Evolutionary conservation across 2,888 invertebrate genomes (phyloP), one percentile per base, ranked within the genome.

Genomic region (Pristionchus fissidentatus): DNA sequence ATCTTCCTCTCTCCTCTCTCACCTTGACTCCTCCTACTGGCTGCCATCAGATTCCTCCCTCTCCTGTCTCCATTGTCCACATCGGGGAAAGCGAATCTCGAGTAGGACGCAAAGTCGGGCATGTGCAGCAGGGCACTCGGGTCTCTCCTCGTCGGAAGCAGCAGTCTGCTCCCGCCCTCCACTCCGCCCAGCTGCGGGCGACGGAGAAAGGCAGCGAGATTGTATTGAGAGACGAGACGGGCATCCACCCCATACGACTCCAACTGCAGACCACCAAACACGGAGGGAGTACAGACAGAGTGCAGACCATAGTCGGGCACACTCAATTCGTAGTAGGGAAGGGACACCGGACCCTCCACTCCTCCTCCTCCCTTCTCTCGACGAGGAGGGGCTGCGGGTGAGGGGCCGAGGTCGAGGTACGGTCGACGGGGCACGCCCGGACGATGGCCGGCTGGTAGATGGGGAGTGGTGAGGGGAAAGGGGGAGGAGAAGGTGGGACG

Each of bases 171-270:
- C 15, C 66, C 41, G 4, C 46, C 46, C 46, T 35, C 52, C 13
- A 46, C 49, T 70, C 82, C 82, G 29, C 66, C 82, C 70, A 82
- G 19, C 26, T 19, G 32, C 1, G 46, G 46, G 2, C 57, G 83
- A 84, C 83, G 85, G 87, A 86, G 86, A 35, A 80, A 86, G 13
- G 84, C 62, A n/a, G 84, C 78, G 7, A 88, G 75, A 83, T 87
- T 87, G 84, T 88, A 87, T 46, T 87, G 88, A 1, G 88, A 85
- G 32, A 86, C 82, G 80, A 82, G 35, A 35, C 10, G n/a, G 35
- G 29, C 46, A n/a, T 49, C 70, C 3, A 26, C n/a, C 43, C 29
- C 80, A 43, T 57, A 49, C 29, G 80, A 80, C 15, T 38, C 70
- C 19, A 32, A 82, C 3, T 49, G 43, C 19, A 82, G 52, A 29